Conservation (phyloP, 1,140 invertebrate species). For the Palaemon carinicauda region DNA sequence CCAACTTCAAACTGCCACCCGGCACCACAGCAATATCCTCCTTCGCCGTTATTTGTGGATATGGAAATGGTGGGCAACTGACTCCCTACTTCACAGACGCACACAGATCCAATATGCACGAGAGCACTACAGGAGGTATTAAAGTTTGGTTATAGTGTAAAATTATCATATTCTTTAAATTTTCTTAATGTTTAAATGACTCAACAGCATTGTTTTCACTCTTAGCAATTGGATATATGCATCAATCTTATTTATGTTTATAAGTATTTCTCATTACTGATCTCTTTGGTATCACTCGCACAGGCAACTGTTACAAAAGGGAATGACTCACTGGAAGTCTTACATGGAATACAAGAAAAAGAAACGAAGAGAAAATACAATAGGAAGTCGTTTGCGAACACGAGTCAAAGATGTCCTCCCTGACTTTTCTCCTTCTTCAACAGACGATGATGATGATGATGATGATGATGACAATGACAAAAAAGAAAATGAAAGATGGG, state of each 20-base stretch:
- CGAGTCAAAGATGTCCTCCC: slow-evolving; percentile 37
- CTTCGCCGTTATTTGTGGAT: slow-evolving; percentile 13
- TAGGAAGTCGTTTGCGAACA: background rate
- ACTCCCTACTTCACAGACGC: slow-evolving; percentile 16
- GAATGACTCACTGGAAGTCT: background rate
- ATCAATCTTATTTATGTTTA: background rate
- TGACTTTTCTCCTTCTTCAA: slow-evolving; percentile 37
- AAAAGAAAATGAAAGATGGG: background rate
- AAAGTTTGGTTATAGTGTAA: too few species aligned
- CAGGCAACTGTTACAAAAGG: slow-evolving; percentile 9
- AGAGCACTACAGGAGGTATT: slow-evolving; percentile 20
- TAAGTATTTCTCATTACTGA: background rate
- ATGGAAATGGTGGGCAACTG: slow-evolving; percentile 22
- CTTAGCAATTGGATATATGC: too few species aligned
- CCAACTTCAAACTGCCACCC: background rate
- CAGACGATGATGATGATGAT: background rate
- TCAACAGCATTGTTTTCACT: background rate
- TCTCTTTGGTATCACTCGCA: background rate
- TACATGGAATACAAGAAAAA: background rate
- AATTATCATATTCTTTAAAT: too few species aligned
- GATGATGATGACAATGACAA: background rate
- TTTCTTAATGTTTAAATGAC: background rate
- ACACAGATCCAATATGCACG: background rate
- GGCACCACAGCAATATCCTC: slow-evolving; percentile 7
- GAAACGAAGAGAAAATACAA: background rate